Evolutionary conservation across 2,888 invertebrate species (phyloP), one percentile per base, ranked within the genome.

Genomic region (Seira musarum): DNA sequence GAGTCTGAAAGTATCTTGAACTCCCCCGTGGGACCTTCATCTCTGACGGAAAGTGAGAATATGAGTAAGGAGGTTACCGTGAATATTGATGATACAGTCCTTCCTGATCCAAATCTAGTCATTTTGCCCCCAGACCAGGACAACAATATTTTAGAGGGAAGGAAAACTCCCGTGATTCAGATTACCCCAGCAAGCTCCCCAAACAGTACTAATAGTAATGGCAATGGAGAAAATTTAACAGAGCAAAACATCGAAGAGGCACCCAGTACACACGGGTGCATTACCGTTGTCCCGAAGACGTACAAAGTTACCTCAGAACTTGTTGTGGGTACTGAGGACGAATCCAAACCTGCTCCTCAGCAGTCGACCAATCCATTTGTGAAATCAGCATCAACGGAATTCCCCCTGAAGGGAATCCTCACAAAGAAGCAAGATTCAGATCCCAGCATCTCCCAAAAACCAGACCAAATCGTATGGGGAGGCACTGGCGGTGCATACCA

Each of bases 261-360:
- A 30, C 15, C 6, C 40, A 78, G 80, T 24, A 80, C 83, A 57
- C 73, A 82, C 15, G 86, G 86, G 8, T 85, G 85, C 66, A 76
- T 86, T 10, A 68, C 86, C 17, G 63, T 78, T 15, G 68, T 86
- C 57, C 84, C 86, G 3, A 84, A 85, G 67, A 82, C 71, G 19
- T 86, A 82, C 72, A 84, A 86, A 73, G 85, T 83, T 21, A 84
- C 84, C 10, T 85, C 85, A 3, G 79, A 84, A 75, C 65, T 84
- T 64, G 69, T 71, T 1, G 71, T 78, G 0, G 66, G 71, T n/a
- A 57, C n/a, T 57, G 57, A 57, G 5, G n/a, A 5, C 13, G 46
- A 46, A 46, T 6, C 8, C 57, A 13, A 57, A 57, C 13, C 57
- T 6, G 22, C 21, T 22, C 10, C 6, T 5, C n/a, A n/a, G n/a